phyloP scores from a whole-genome alignment of 2,888 invertebrate genomes.

The Unio pictorum region DNA sequence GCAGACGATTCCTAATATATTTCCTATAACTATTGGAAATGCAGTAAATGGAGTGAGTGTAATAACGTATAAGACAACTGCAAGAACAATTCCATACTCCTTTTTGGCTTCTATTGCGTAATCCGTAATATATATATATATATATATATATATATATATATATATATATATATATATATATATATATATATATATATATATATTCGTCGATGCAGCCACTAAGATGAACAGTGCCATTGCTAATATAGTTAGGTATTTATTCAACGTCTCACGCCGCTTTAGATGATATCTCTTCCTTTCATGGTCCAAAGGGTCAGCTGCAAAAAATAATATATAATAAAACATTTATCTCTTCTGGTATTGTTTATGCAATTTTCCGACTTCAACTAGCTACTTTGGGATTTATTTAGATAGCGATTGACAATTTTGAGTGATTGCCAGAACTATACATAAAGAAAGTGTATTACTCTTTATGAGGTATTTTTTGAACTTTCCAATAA shows the following conservation, averaged over 20 bases:
- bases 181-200: neutral
- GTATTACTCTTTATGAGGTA: too few relatives aligned
- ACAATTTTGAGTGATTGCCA: too few relatives aligned
- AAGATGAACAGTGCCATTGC: constrained; percentile 2
- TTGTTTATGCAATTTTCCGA: too few relatives aligned
- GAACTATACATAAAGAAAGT: too few relatives aligned
- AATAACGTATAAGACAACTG: constrained; percentile 5
- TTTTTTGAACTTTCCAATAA: too few relatives aligned
- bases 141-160: too few relatives aligned
- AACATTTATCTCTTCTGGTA: too few relatives aligned
- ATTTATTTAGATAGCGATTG: too few relatives aligned
- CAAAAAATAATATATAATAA: too few relatives aligned
- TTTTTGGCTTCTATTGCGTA: neutral
- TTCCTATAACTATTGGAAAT: constrained; percentile 8
- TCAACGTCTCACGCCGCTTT: neutral
- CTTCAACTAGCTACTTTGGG: too few relatives aligned
- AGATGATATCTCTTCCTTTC: neutral
- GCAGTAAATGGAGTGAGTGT: constrained; percentile 9
- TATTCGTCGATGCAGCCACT: neutral
- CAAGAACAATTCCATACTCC: neutral
- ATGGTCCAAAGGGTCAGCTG: too few relatives aligned
- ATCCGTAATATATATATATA: neutral
- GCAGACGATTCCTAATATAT: constrained; percentile 7
- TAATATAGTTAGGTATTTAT: neutral
- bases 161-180: too few relatives aligned